Percentiles rank a stretch among this genome's conserved stretches.
phyloP scores from a whole-genome alignment of 2,797 vertebrate species.

The Tragelaphus eurycerus region DNA sequence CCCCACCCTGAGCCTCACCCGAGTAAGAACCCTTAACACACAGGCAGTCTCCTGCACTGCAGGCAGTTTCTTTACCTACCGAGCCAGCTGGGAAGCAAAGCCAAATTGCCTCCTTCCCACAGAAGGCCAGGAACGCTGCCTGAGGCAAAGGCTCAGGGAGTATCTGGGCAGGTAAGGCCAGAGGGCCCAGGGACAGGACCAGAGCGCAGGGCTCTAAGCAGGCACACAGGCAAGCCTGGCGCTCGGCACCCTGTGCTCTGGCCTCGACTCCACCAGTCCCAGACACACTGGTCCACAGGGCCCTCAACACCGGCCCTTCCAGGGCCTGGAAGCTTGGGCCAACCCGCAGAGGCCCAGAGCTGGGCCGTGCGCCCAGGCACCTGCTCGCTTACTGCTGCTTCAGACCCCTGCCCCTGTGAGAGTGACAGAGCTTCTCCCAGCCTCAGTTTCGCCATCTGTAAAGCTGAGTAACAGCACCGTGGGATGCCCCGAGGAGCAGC shows the following conservation, averaged over 20 bases:
- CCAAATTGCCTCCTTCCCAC: background rate
- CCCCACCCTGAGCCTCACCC: background rate
- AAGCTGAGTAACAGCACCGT: background rate
- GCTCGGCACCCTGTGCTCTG: background rate
- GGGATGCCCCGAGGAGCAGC: background rate
- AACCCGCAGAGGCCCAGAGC: background rate
- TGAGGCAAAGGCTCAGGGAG: background rate
- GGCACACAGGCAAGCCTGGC: background rate
- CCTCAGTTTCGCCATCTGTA: background rate
- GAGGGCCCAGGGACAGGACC: too few species aligned
- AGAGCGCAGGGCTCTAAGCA: background rate
- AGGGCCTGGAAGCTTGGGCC: background rate
- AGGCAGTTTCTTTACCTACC: background rate
- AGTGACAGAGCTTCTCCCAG: background rate
- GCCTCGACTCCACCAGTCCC: background rate
- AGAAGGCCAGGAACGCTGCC: background rate
- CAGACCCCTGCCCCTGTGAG: background rate
- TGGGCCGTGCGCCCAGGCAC: fast-evolving
- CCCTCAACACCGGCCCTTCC: background rate
- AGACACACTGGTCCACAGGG: background rate
- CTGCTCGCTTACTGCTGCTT: background rate
- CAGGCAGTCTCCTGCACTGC: background rate
- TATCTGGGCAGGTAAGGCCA: background rate
- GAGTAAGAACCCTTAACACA: background rate
- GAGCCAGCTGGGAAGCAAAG: background rate